These are phyloP conservation scores for Aleiodes testaceus DNA, from an alignment of 2,888 invertebrate genomes.

Conservation along the genomic window DNA sequence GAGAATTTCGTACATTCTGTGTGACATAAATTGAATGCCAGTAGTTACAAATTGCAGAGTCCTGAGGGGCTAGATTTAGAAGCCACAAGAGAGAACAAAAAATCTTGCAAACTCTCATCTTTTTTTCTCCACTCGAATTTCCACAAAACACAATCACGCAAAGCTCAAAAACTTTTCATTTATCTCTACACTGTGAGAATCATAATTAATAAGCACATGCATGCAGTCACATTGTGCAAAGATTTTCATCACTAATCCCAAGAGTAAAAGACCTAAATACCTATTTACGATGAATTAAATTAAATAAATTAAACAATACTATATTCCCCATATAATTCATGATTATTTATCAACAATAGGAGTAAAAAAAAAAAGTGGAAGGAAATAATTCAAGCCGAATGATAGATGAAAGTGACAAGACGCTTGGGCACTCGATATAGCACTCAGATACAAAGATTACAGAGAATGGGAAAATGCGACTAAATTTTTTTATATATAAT, in stretches of 20 bases:
- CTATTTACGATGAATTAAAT: neutral
- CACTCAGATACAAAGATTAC: neutral
- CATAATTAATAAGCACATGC: conserved; percentile 16
- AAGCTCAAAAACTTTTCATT: conserved; percentile 6
- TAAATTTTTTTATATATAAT: conserved; percentile 37
- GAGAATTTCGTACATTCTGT: conserved; percentile 36
- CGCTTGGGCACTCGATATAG: neutral
- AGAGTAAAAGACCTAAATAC: conserved; percentile 19
- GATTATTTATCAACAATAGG: neutral
- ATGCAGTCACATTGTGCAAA: conserved; percentile 5
- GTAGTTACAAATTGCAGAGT: neutral
- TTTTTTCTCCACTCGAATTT: neutral
- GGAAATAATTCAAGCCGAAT: neutral
- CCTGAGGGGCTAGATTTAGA: neutral
- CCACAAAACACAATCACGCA: conserved; percentile 6
- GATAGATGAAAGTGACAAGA: neutral
- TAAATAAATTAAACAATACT: conserved; percentile 28
- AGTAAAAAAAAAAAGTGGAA: neutral
- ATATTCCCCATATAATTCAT: conserved; percentile 13
- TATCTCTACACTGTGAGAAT: conserved; percentile 34
- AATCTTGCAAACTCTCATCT: neutral
- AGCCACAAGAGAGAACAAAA: neutral
- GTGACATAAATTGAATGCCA: conserved; percentile 4
- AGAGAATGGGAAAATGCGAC: neutral
- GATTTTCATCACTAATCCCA: neutral